Evolutionary conservation across 2,888 invertebrate genomes (phyloP).

Genomic region (Papilio demoleus): DNA sequence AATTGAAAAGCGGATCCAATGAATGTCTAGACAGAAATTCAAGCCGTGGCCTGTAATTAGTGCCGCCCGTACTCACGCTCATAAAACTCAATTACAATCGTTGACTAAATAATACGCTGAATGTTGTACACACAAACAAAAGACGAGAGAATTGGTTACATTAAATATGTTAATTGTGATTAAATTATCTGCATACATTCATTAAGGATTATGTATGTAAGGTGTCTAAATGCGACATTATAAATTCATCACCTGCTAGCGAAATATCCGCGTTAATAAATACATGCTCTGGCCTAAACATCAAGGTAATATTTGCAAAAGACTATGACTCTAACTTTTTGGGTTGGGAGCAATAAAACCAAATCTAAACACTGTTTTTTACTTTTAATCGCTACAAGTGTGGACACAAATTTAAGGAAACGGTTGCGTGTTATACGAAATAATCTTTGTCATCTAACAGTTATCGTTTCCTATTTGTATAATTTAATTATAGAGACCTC

Average conservation of each 20-base stretch:
- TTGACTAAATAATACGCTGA: background rate
- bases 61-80: background rate
- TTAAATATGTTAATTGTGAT: background rate
- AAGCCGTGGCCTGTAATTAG: conserved; percentile 17
- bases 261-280: no score
- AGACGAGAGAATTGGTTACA: background rate
- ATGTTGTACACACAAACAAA: background rate
- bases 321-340: no score
- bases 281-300: no score
- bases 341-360: no score
- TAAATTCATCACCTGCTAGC: no score
- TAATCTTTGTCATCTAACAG: background rate
- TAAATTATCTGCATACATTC: no score
- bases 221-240: background rate
- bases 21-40: conserved; percentile 17
- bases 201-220: background rate
- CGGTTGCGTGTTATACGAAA: background rate
- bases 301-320: no score
- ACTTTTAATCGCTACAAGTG: no score
- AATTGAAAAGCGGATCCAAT: conserved; percentile 3
- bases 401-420: no score
- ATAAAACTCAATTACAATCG: background rate
- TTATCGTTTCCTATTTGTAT: conserved; percentile 10
- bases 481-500: conserved; percentile 3
- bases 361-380: no score